Percentiles rank a stretch among this genome's conserved stretches.
These are phyloP conservation scores for Diachrysia chrysitis DNA, from an alignment of 2,888 invertebrate species.

Conservation along the genomic window DNA sequence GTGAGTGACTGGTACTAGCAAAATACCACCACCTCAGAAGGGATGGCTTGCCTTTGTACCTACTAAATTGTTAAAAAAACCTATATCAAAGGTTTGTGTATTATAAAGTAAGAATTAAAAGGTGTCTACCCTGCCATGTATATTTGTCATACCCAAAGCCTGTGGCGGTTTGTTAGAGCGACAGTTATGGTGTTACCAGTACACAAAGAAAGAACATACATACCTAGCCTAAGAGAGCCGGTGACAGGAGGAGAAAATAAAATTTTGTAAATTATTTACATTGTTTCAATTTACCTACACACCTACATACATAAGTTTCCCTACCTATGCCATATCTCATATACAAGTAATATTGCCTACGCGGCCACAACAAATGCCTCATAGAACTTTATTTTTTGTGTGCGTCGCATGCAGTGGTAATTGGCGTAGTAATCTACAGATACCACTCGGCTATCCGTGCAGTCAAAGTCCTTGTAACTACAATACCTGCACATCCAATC, in stretches of 20 bases:
- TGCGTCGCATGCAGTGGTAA: too few relatives aligned
- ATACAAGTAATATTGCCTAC: too few relatives aligned
- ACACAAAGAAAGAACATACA: constrained; percentile 85
- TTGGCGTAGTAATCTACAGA: too few relatives aligned
- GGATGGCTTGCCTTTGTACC: not conserved
- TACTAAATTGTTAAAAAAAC: constrained; percentile 3
- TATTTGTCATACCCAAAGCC: constrained; percentile 61
- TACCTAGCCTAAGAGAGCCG: constrained; percentile 84
- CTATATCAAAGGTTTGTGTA: constrained; percentile 25
- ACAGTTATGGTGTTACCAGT: constrained; percentile 87
- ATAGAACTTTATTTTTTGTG: too few relatives aligned
- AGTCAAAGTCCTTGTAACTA: too few relatives aligned
- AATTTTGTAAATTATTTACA: constrained; percentile 84
- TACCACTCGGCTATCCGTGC: too few relatives aligned
- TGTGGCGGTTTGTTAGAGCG: constrained; percentile 70
- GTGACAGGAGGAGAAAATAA: constrained; percentile 84
- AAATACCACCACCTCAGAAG: not conserved
- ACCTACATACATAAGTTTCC: not conserved
- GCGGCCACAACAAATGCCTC: too few relatives aligned
- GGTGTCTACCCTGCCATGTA: not conserved
- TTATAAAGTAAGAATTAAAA: not conserved
- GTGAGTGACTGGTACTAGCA: constrained; percentile 19
- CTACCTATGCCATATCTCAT: too few relatives aligned
- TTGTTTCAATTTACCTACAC: constrained; percentile 68
- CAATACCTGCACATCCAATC: too few relatives aligned